A percentile compares a stretch with the other conserved stretches of the same genome.
phyloP scores from a whole-genome alignment of 2,113 vertebrate species.

The Struthio camelus region DNA sequence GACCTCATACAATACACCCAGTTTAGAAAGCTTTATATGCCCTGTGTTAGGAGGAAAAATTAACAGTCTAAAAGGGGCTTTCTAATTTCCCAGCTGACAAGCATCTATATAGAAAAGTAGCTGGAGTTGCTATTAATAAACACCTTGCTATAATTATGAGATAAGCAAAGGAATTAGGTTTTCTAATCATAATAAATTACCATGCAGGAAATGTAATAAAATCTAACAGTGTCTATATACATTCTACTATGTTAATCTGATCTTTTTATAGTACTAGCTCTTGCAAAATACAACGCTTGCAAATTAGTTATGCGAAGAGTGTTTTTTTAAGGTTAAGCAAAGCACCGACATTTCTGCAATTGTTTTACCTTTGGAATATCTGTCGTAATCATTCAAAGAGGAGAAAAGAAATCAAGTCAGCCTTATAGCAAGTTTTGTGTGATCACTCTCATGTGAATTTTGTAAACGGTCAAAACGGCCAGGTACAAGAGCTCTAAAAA shows the following conservation, averaged over 20 bases:
- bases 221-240: neutral
- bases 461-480: neutral
- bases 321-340: neutral
- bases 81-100: constrained; percentile 9
- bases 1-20: neutral
- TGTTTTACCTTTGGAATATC: neutral
- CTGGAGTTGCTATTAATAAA: constrained; percentile 21
- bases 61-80: constrained; percentile 1
- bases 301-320: neutral
- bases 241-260: neutral
- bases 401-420: neutral
- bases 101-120: constrained; percentile 22
- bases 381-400: neutral
- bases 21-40: neutral
- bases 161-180: constrained; percentile 37
- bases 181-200: constrained; percentile 11
- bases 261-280: neutral
- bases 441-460: neutral
- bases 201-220: constrained; percentile 16
- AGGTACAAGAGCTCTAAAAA: neutral
- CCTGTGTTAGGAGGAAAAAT: neutral
- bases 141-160: constrained; percentile 26
- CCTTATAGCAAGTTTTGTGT: neutral
- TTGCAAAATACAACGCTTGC: neutral
- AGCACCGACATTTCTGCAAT: constrained; percentile 6